Percentiles rank a stretch among this genome's conserved stretches.
Conservation (phyloP, 2,797 vertebrate species). For the Setipinna tenuifilis region DNA sequence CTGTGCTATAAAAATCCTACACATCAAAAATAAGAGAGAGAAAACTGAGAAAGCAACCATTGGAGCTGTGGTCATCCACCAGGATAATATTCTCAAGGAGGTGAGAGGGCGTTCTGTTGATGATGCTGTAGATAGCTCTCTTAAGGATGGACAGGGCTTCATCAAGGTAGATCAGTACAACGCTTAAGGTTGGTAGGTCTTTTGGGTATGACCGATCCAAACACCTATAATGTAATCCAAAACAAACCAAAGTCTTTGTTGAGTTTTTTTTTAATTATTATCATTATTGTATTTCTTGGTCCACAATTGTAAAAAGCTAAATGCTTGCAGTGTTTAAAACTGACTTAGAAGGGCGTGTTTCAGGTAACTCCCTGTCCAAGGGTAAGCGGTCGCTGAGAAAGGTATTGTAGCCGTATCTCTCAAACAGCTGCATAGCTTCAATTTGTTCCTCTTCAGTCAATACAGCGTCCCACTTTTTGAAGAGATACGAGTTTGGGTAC, state of each 20-base stretch:
- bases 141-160: slow-evolving; percentile 80
- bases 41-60: slow-evolving; percentile 60
- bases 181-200: slow-evolving; percentile 73
- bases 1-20: too few relatives aligned
- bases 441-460: slow-evolving; percentile 85
- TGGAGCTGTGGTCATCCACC: slow-evolving; percentile 80
- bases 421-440: slow-evolving; percentile 81
- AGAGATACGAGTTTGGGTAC: slow-evolving; percentile 83
- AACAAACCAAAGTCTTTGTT: neutral
- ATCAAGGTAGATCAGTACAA: slow-evolving; percentile 79
- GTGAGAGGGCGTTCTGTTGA: slow-evolving; percentile 70
- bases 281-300: neutral
- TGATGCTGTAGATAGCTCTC: slow-evolving; percentile 74
- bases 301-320: neutral
- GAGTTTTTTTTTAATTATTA: neutral
- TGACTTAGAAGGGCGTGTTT: slow-evolving; percentile 73
- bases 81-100: slow-evolving; percentile 81
- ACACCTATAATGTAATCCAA: slow-evolving; percentile 66
- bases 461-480: slow-evolving; percentile 84
- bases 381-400: slow-evolving; percentile 91
- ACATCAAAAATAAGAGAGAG: neutral
- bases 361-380: slow-evolving; percentile 83
- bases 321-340: neutral
- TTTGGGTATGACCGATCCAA: slow-evolving; percentile 68
- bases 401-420: slow-evolving; percentile 90